Conservation (phyloP, 2,888 invertebrate genomes). For the Hartigia nigra region DNA sequence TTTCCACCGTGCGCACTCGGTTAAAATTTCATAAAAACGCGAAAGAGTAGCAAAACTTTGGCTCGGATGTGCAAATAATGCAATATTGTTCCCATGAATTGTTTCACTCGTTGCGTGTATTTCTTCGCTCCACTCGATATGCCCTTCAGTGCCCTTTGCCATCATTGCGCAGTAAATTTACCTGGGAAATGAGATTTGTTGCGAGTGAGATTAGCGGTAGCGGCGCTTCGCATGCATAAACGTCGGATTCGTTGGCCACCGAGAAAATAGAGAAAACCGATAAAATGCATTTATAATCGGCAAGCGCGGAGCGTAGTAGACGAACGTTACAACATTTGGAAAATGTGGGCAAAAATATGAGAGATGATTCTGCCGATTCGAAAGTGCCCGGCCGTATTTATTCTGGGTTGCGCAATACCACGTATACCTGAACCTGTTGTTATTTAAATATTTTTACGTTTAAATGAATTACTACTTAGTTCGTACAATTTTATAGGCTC, state of each 20-base stretch:
- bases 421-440: background rate
- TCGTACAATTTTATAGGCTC: background rate
- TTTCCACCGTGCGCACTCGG: background rate
- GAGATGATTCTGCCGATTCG: background rate
- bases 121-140: background rate
- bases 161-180: background rate
- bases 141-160: background rate
- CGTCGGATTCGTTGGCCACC: background rate
- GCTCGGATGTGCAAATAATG: background rate
- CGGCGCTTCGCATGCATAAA: background rate
- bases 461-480: background rate
- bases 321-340: background rate
- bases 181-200: background rate
- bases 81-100: background rate
- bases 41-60: background rate
- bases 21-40: background rate
- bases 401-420: background rate
- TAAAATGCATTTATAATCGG: constrained; percentile 5
- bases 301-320: background rate
- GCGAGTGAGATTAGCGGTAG: constrained; percentile 2
- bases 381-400: background rate
- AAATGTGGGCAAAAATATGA: background rate
- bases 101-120: background rate
- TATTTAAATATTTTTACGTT: background rate
- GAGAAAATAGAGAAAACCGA: background rate